Evolutionary conservation across 64 coral and sea anemone genomes (phyloP).

Genomic region (Catalaphyllia jardinei): DNA sequence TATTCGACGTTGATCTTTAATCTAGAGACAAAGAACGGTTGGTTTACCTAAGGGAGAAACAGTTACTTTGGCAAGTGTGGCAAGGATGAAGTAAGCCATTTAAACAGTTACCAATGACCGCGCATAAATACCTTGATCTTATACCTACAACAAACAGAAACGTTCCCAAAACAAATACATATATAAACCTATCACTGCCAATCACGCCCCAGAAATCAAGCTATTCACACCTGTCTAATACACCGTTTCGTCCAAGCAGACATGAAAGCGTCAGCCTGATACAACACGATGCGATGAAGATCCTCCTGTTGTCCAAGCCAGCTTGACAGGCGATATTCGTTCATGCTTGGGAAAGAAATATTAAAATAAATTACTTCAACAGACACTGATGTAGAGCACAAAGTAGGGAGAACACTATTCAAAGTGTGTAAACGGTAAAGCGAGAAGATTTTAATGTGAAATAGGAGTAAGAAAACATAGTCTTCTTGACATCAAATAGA

Average conservation of each 20-base stretch:
- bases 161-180: neutral
- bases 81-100: too few relatives aligned
- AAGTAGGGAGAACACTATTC: too few relatives aligned
- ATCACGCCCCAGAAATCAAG: too few relatives aligned
- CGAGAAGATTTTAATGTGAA: too few relatives aligned
- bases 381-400: neutral
- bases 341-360: constrained; percentile 63
- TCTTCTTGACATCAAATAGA: too few relatives aligned
- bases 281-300: constrained; percentile 94
- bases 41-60: too few relatives aligned
- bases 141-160: neutral
- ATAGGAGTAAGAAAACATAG: too few relatives aligned
- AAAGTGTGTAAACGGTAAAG: too few relatives aligned
- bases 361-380: neutral
- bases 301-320: constrained; percentile 99
- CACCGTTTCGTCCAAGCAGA: constrained; percentile 98
- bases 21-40: too few relatives aligned
- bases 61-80: too few relatives aligned
- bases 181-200: neutral
- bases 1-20: too few relatives aligned
- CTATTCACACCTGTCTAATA: constrained; percentile 76
- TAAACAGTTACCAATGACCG: neutral
- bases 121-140: neutral
- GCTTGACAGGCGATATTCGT: constrained; percentile 91
- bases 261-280: constrained; percentile 96